Conservation (phyloP, 2,113 vertebrate genomes). For the Willisornis vidua region DNA sequence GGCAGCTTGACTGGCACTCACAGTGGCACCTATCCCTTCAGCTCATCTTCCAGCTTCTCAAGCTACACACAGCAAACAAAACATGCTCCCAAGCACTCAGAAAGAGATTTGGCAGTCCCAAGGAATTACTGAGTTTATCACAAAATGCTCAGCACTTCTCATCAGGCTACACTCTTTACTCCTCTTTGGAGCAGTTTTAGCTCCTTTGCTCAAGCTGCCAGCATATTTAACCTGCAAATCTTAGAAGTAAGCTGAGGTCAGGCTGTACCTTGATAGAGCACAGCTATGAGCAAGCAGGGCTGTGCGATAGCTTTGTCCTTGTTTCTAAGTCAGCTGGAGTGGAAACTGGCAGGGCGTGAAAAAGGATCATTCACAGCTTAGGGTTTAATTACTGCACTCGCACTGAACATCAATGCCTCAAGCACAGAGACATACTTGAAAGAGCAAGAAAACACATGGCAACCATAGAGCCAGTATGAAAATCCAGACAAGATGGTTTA, state of each 20-base stretch:
- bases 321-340: slow-evolving; percentile 4
- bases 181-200: not conserved
- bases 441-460: not conserved
- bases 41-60: not conserved
- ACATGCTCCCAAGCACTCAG: rapidly evolving
- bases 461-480: not conserved
- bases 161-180: not conserved
- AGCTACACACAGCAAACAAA: not conserved
- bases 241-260: not conserved
- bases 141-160: not conserved
- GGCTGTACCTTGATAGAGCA: not conserved
- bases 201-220: not conserved
- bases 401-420: not conserved
- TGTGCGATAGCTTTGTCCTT: not conserved
- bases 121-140: not conserved
- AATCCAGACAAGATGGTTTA: not conserved
- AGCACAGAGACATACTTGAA: not conserved
- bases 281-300: not conserved
- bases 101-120: not conserved
- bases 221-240: not conserved
- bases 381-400: not conserved
- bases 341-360: not conserved
- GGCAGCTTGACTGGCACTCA: rapidly evolving
- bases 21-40: rapidly evolving
- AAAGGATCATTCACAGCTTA: slow-evolving; percentile 3